A percentile compares a stretch with the other conserved stretches of the same genome.
These are phyloP conservation scores for Lacerta agilis DNA, from an alignment of 2,797 vertebrate genomes.

Conservation along the genomic window DNA sequence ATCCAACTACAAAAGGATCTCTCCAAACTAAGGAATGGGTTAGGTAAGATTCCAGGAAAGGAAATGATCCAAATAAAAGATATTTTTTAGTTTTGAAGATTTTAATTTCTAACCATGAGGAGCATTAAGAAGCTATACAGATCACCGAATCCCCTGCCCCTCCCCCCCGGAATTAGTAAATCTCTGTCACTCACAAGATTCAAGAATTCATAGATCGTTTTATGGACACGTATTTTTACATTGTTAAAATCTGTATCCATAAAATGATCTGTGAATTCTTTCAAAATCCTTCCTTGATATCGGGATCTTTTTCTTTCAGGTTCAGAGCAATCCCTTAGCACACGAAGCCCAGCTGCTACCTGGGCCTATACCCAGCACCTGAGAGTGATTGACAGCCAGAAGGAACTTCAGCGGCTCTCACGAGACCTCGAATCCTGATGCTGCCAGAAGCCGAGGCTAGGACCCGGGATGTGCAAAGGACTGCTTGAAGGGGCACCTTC, in stretches of 20 bases:
- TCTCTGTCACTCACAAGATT: background rate
- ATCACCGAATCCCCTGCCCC: background rate
- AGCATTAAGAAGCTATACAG: background rate
- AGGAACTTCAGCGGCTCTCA: constrained; percentile 89
- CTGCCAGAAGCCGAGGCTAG: background rate
- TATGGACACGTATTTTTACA: background rate
- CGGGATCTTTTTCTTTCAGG: constrained; percentile 67
- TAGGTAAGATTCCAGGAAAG: background rate
- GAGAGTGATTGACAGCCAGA: constrained; percentile 93
- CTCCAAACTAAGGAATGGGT: no score
- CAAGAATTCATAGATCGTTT: no score
- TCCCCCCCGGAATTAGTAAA: background rate
- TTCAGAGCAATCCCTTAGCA: constrained; percentile 86
- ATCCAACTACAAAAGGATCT: background rate
- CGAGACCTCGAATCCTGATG: constrained; percentile 83
- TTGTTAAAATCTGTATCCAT: background rate
- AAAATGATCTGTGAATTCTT: background rate
- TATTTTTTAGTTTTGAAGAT: background rate
- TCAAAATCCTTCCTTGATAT: background rate
- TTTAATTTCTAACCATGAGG: background rate
- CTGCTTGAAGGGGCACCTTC: background rate
- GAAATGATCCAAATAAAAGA: background rate
- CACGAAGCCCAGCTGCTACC: constrained; percentile 81
- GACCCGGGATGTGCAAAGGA: background rate
- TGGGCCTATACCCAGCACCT: constrained; percentile 90